phyloP scores from a whole-genome alignment of 2,888 invertebrate genomes.

The Cephalotes varians region DNA sequence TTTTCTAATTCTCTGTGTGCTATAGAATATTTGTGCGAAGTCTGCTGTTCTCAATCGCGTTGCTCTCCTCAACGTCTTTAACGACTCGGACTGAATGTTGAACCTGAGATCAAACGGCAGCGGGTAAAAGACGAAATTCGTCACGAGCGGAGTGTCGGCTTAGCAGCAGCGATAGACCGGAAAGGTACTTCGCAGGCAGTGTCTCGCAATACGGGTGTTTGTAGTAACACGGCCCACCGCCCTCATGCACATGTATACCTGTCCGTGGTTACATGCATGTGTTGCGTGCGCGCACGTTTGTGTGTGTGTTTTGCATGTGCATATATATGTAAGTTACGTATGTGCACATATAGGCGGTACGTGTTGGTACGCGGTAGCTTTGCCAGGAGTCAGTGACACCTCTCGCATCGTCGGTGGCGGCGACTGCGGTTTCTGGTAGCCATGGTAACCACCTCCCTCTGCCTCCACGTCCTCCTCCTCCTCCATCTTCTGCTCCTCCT shows the following conservation, averaged over 20 bases:
- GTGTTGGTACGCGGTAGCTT: constrained; percentile 73
- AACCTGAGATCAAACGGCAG: constrained; percentile 57
- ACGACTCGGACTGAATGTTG: constrained; percentile 55
- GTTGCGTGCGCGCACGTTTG: not conserved
- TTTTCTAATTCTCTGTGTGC: constrained; percentile 15
- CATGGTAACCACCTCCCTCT: constrained; percentile 83
- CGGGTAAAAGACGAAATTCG: constrained; percentile 65
- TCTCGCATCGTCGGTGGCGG: constrained; percentile 83
- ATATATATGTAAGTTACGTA: not conserved
- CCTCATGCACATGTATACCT: constrained; percentile 27
- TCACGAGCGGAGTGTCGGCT: constrained; percentile 55
- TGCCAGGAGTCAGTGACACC: constrained; percentile 85
- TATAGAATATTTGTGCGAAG: constrained; percentile 33
- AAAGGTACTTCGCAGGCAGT: constrained; percentile 61
- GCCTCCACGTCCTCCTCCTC: constrained; percentile 64
- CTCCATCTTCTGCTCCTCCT: constrained; percentile 69
- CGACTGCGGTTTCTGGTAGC: constrained; percentile 84
- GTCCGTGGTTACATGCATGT: constrained; percentile 12
- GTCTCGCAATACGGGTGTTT: constrained; percentile 63
- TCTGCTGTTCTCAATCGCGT: constrained; percentile 24
- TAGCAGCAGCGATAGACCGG: constrained; percentile 47
- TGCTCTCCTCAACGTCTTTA: constrained; percentile 38
- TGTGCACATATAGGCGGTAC: constrained; percentile 37
- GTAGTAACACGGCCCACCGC: constrained; percentile 43
- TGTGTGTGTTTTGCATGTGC: not conserved